These are phyloP conservation scores for Myanophis thanlyinensis DNA, from an alignment of 2,113 vertebrate genomes.

Conservation along the genomic window DNA sequence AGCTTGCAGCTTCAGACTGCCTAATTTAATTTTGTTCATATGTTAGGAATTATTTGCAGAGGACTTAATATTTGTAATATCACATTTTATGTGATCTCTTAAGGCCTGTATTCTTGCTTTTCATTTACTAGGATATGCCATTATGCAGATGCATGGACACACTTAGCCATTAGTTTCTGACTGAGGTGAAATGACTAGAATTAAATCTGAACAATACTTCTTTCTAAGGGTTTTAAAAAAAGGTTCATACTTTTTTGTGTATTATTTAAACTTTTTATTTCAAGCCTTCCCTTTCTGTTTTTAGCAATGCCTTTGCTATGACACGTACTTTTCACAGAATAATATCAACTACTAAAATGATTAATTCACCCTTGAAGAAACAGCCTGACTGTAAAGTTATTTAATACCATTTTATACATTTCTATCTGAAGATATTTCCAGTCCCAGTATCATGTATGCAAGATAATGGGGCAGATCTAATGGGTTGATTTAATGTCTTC, in stretches of 20 bases:
- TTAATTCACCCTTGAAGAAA: slow-evolving; percentile 64
- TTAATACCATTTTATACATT: slow-evolving; percentile 57
- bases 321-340: slow-evolving; percentile 9
- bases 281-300: neutral
- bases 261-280: slow-evolving; percentile 41
- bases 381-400: slow-evolving; percentile 56
- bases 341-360: slow-evolving; percentile 42
- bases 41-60: slow-evolving; percentile 36
- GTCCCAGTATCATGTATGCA: slow-evolving; percentile 43
- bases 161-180: slow-evolving; percentile 37
- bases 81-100: slow-evolving; percentile 43
- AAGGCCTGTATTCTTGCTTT: slow-evolving; percentile 45
- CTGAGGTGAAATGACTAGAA: slow-evolving; percentile 38
- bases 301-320: neutral
- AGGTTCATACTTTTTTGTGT: neutral
- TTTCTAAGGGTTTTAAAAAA: neutral
- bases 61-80: slow-evolving; percentile 49
- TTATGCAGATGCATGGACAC: slow-evolving; percentile 43
- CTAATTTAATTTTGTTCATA: slow-evolving; percentile 60
- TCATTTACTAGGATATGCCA: slow-evolving; percentile 37
- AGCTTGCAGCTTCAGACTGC: slow-evolving; percentile 36
- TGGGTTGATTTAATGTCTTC: slow-evolving; percentile 57
- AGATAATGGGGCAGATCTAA: slow-evolving; percentile 59
- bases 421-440: slow-evolving; percentile 57
- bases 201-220: slow-evolving; percentile 46